Base-by-base conservation (phyloP, 2,888 invertebrate species). In the Eulithis testata region DNA sequence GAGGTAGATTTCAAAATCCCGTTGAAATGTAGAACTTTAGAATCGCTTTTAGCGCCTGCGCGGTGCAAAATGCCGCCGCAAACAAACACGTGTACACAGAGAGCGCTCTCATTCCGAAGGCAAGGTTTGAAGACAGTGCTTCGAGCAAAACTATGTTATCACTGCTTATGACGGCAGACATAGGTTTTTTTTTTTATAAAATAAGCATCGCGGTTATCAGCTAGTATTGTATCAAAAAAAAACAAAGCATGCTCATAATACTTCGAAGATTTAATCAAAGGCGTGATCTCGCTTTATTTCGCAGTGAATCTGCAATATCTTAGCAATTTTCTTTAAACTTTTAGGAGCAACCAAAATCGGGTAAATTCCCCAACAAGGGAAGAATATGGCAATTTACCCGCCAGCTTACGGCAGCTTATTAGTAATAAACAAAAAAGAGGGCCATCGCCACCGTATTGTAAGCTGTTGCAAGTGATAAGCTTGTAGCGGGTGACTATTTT, bases 401-500 rank as follows among this genome's bases (percentile, higher is more conserved):
- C 77, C 77, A 80, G 82, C 83, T 83, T 81, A 83, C 81, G 81
- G 81, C 82, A 84, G 83, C 89, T 91, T 91, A 91, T 91, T 91
- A 91, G 91, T 91, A 91, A 91, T 91, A 91, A 91, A 91, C 90
- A 90, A 90, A 86, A 31, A 88, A 83, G 81, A 85, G 86, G 85
- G 77, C 63, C 65, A 11, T 21, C 37, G 75, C 69, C 69, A 66
- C 72, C 61, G 66, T 66, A 7, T 65, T 63, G 73, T 65, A 43
- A 12, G 36, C 64, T 62, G 73, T 45, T 7, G 6, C 53, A 63
- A 72, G 67, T 43, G 11, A 76, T 21, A 70, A 59, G 74, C 64
- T 63, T 14, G 11, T 3, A 70, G 80, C 79, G 81, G 52, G 5
- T 47, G 9, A n/a, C n/a, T n/a, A n/a, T n/a, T n/a, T n/a, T n/a